Conservation (phyloP, 2,113 vertebrate genomes). For the Tupaia tana region DNA sequence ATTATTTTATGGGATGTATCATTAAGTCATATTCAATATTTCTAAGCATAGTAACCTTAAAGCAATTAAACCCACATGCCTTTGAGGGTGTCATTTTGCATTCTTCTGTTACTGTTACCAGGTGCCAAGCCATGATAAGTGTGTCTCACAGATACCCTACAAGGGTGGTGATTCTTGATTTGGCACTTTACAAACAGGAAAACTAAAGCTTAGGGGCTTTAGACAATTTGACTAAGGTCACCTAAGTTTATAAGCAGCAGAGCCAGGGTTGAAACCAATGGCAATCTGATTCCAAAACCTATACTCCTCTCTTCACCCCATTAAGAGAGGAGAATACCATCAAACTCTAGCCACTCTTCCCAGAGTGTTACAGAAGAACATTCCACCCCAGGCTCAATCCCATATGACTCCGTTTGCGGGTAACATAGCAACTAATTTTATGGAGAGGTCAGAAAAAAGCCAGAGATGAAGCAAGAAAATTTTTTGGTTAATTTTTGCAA, state of each 20-base stretch:
- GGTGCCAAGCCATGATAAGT: not conserved
- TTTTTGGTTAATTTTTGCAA: fast-evolving
- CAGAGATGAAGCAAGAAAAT: not conserved
- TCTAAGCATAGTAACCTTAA: not conserved
- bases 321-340: not conserved
- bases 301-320: fast-evolving
- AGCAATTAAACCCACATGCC: not conserved
- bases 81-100: not conserved
- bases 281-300: not conserved
- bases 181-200: not conserved
- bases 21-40: not conserved
- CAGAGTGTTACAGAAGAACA: not conserved
- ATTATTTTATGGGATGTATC: not conserved
- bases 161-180: not conserved
- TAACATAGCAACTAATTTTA: not conserved
- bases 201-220: not conserved
- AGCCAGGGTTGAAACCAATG: fast-evolving
- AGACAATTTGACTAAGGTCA: not conserved
- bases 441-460: not conserved
- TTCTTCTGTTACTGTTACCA: not conserved
- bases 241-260: not conserved
- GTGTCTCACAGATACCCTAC: not conserved
- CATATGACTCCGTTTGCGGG: not conserved
- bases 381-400: too few species aligned
- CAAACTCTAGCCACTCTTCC: not conserved